These are phyloP conservation scores for Micrasema minimum DNA, from an alignment of 1,140 invertebrate genomes.

Conservation along the genomic window DNA sequence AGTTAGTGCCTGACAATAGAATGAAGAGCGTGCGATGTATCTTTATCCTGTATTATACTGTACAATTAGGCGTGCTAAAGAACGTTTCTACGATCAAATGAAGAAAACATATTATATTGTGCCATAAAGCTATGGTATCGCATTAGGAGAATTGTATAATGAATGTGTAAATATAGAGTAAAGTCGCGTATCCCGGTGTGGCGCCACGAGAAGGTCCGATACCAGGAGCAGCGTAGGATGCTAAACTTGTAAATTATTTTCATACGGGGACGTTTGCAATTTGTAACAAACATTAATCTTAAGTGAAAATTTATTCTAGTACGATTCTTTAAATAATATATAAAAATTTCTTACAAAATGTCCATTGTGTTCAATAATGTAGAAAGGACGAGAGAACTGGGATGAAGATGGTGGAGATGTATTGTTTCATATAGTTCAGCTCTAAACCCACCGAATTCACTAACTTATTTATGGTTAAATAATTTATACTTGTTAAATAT, in stretches of 20 bases:
- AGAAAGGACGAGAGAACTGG: constrained; percentile 10
- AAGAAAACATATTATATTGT: constrained; percentile 43
- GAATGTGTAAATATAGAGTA: not conserved
- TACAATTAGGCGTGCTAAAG: not conserved
- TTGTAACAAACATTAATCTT: constrained; percentile 44
- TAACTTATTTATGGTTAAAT: constrained; percentile 44
- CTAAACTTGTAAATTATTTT: constrained; percentile 27
- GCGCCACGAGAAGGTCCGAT: not conserved
- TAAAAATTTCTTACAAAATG: constrained; percentile 45
- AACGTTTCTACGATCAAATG: constrained; percentile 27
- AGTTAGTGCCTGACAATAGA: constrained; percentile 22
- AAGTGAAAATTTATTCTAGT: constrained; percentile 39
- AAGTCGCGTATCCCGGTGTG: too few relatives aligned
- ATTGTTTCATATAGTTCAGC: constrained; percentile 29
- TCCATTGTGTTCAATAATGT: constrained; percentile 49
- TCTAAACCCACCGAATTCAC: constrained; percentile 51
- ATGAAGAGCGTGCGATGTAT: not conserved
- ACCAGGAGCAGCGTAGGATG: not conserved
- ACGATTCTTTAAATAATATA: constrained; percentile 39
- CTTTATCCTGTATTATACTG: constrained; percentile 6
- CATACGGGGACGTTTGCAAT: constrained; percentile 51
- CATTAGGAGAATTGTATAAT: not conserved
- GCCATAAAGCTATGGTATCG: constrained; percentile 42
- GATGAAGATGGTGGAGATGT: not conserved
- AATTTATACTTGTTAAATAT: constrained; percentile 42